Conservation (phyloP, 2,888 invertebrate genomes). For the Harpalus rubripes region DNA sequence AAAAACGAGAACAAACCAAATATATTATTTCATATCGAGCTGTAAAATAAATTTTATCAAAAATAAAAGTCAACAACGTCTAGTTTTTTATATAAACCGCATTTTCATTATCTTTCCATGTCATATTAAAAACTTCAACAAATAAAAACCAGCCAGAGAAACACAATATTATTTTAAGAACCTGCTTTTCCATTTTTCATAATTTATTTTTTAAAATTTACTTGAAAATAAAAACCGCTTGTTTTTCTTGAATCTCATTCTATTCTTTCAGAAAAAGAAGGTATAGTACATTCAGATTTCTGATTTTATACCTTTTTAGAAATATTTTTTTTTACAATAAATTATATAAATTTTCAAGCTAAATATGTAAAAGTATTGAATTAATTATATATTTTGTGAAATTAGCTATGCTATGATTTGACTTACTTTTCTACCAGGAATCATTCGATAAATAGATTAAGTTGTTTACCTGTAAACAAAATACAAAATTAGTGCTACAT, state of each 20-base stretch:
- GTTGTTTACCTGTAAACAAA: no score
- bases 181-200: constrained; percentile 2
- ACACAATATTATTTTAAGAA: constrained; percentile 7
- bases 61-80: neutral
- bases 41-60: no score
- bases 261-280: neutral
- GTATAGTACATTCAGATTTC: neutral
- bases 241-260: neutral
- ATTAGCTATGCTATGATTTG: no score
- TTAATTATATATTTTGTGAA: no score
- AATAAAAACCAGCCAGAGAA: neutral
- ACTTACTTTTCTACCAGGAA: no score
- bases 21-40: neutral
- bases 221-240: neutral
- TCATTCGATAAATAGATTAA: no score
- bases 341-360: no score
- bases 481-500: no score
- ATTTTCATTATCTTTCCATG: constrained; percentile 6
- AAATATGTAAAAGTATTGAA: no score
- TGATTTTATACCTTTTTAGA: no score
- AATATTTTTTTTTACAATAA: no score
- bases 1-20: neutral
- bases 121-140: neutral
- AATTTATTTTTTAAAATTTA: neutral
- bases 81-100: neutral